Conservation (phyloP, 2,113 vertebrate species). For the Scortum barcoo region DNA sequence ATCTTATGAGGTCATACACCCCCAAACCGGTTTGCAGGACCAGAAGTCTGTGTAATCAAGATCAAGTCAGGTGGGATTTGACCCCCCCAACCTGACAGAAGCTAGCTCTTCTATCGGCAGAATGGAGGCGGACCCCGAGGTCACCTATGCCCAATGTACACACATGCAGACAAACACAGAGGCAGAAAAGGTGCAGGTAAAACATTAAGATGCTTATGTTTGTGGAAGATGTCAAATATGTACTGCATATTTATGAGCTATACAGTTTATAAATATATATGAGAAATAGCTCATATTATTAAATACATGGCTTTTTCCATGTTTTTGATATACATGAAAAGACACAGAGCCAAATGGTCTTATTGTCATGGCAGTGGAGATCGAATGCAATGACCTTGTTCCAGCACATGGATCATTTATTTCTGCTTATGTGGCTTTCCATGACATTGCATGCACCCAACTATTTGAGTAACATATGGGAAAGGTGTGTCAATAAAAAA, state of each 20-base stretch:
- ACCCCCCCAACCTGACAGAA: constrained; percentile 34
- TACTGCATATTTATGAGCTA: too few relatives aligned
- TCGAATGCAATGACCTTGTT: constrained; percentile 27
- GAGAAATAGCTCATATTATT: not conserved
- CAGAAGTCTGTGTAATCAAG: constrained; percentile 48
- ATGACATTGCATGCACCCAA: not conserved
- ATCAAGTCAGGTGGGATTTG: constrained; percentile 49
- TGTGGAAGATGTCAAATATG: not conserved
- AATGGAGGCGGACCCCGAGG: constrained; percentile 24
- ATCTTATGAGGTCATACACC: constrained; percentile 32
- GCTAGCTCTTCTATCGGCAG: constrained; percentile 24
- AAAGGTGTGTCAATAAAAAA: not conserved
- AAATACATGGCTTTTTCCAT: not conserved
- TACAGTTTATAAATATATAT: not conserved
- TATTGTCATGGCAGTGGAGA: constrained; percentile 14
- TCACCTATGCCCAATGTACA: not conserved
- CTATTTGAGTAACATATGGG: not conserved
- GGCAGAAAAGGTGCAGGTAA: not conserved
- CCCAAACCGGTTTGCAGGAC: constrained; percentile 4
- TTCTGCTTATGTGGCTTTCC: not conserved
- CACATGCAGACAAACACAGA: constrained; percentile 1
- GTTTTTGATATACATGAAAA: constrained; percentile 8
- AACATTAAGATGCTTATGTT: not conserved
- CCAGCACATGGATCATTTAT: constrained; percentile 12
- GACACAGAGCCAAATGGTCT: not conserved